Evolutionary conservation across 1,140 invertebrate genomes (phyloP), one percentile per base, ranked within the genome.

Genomic region (Drosophila simulans): DNA sequence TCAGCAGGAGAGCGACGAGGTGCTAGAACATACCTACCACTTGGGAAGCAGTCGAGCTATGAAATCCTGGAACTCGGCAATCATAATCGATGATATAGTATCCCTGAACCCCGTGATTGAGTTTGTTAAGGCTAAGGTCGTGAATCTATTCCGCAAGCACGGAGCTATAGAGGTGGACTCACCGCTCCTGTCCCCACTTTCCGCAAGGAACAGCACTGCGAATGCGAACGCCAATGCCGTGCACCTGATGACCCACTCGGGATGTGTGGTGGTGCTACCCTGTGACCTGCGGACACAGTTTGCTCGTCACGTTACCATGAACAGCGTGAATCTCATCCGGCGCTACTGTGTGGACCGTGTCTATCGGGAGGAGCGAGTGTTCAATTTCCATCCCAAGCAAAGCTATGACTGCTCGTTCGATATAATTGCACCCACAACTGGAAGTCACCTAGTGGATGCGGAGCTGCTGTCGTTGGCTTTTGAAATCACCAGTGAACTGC

Each of bases 371-470:
- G 95, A 95, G 78, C 96, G 96, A 80, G 95, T 97, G 3, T 94
- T 95, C 78, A 97, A 97, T 8, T 96, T 97, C 80, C 97, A 98
- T 93, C 98, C 98, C 0, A 94, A 95, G 73, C 97, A 98, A 93
- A 93, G 97, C 5, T 96, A 96, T 63, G 97, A 98, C 92, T 98
- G 97, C 93, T 96, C 97, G 3, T 99, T 99, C 93, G 98, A 99
- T 92, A 97, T 99, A 70, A 96, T 99, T 11, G 96, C 95, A 17
- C 94, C 96, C 3, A 94, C 92, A 48, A 92, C 93, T 65, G 95
- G 94, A 53, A 95, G 95, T 72, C 92, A 96, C 8, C 94, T 98
- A 90, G 94, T 96, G 13, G 98, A 98, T 92, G 97, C 97, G 3
- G 98, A 99, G 91, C 91, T 98, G 0, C 92, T 98, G n/a, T 94